Evolutionary conservation across 37 sponge, comb jelly and placozoan species (phyloP).

Genomic region (Mnemiopsis leidyi): DNA sequence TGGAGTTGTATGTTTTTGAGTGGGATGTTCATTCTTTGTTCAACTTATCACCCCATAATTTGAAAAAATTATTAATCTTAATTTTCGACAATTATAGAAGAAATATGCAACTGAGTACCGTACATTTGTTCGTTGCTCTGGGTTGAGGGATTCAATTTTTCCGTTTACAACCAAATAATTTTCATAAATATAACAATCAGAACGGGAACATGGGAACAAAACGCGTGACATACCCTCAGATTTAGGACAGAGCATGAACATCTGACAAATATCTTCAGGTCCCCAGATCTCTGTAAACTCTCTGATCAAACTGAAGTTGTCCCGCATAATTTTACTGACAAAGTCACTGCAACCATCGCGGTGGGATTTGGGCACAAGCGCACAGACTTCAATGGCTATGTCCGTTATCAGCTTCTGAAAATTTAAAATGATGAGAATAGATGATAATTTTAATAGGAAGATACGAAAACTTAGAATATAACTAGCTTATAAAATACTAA

Average conservation of each 20-base stretch:
- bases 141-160: no score
- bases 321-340: background rate
- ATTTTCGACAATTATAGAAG: no score
- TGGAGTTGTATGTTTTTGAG: no score
- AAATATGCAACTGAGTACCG: no score
- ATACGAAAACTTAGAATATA: background rate
- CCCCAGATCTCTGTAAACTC: conserved; percentile 27
- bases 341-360: background rate
- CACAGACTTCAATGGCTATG: background rate
- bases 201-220: no score
- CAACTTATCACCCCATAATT: no score
- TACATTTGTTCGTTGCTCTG: no score
- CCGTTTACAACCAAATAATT: no score
- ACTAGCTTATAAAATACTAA: background rate
- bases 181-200: no score
- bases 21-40: no score
- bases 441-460: background rate
- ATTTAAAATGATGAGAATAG: background rate
- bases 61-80: no score
- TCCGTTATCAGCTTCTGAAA: background rate
- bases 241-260: conserved; percentile 7
- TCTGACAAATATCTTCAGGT: conserved; percentile 9
- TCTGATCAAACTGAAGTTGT: background rate
- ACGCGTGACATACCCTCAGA: background rate
- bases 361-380: background rate